Base-by-base conservation (phyloP, 2,797 vertebrate species). In the Dallia pectoralis region DNA sequence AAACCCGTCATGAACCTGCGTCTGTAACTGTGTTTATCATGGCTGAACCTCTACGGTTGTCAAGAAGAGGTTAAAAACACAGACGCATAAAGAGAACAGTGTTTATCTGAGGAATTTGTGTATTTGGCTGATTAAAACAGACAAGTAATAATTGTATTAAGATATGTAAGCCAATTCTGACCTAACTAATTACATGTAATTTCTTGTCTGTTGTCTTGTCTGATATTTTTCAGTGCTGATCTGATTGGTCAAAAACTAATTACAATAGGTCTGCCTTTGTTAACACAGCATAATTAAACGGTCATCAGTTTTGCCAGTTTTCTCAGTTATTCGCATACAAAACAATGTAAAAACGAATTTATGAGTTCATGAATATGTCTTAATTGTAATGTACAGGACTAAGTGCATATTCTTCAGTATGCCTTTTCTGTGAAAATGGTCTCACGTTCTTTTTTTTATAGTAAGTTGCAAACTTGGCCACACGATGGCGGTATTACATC, bases 401-500 rank as follows among this genome's bases (percentile, higher is more conserved):
- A n/a, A n/a, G n/a, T n/a, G n/a, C n/a, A 18, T 18, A 25, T 22
- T 19, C 11, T 59, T 4, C 5, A 59, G 7, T 25, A 59, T 11
- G 22, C n/a, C 22, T 12, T 59, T 59, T 25, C 7, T 59, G 22
- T 14, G 22, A 59, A 59, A 5, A 1, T 25, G n/a, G 48, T 25
- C 22, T 27, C 25, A 25, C 9, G 33, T n/a, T 44, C 2, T 16
- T 8, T 30, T 53, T 30, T 16, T 8, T 30, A 48, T 30, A 71
- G 61, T 2, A 47, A n/a, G 1, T 78, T 67, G 47, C 12, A 14
- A 15, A 27, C 3, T n/a, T 25, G 67, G 27, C 87, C 90, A 91
- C 88, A 80, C n/a, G 88, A 77, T 86, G 89, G 88, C 85, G 88
- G 82, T 85, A 87, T 62, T 67, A 71, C 8, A 48, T 78, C 79